Percentiles rank a stretch among this genome's conserved stretches.
Evolutionary conservation across 2,888 invertebrate genomes (phyloP).

Genomic region (Podabrus alpinus): DNA sequence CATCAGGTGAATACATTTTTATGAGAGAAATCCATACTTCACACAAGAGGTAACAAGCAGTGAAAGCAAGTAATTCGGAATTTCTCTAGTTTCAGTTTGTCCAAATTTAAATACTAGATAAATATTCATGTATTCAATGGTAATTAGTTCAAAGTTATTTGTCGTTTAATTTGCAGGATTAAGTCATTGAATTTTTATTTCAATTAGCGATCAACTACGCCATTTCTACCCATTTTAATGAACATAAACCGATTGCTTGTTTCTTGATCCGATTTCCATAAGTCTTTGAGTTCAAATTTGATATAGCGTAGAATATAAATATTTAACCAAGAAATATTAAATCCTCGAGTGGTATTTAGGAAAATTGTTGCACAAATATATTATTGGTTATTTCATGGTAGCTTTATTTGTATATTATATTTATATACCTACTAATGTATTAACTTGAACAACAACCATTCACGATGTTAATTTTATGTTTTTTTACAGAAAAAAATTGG

Average conservation of each 20-base stretch:
- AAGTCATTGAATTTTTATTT: neutral
- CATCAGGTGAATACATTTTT: neutral
- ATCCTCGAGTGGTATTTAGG: neutral
- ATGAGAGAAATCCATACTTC: neutral
- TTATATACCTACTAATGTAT: too few species aligned
- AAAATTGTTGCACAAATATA: too few species aligned
- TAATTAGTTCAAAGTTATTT: neutral
- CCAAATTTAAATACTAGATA: neutral
- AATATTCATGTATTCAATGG: neutral
- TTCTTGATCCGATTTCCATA: neutral
- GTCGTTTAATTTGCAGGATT: neutral
- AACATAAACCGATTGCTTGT: neutral
- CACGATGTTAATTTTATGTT: neutral
- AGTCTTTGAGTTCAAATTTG: too few species aligned
- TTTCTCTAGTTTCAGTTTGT: neutral
- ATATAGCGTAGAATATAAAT: too few species aligned
- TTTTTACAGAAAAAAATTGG: neutral
- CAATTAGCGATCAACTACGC: neutral
- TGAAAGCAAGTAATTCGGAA: neutral
- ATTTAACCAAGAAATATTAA: neutral
- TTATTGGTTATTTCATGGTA: too few species aligned
- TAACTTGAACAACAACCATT: too few species aligned
- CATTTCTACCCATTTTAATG: too few species aligned
- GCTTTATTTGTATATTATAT: too few species aligned
- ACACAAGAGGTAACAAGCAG: neutral